These are phyloP conservation scores for Leguminivora glycinivorella DNA, from an alignment of 1,140 invertebrate species.

Conservation along the genomic window DNA sequence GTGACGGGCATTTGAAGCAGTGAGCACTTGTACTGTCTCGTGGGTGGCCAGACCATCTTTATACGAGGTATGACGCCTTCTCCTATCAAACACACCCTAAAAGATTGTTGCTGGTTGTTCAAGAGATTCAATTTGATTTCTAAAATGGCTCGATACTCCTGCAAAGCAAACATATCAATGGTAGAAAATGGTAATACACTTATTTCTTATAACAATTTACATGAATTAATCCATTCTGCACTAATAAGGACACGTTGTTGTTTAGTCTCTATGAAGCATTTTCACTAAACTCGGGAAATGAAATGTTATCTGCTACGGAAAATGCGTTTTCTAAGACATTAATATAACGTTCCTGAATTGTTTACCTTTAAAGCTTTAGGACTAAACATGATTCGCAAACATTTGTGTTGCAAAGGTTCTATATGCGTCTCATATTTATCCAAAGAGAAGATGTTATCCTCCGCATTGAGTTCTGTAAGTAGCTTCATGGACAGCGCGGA, in stretches of 20 bases:
- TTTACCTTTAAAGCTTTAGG: conserved; percentile 64
- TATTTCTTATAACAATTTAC: neutral
- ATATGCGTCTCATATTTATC: conserved; percentile 68
- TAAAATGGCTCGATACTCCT: conserved; percentile 68
- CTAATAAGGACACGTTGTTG: too few species aligned
- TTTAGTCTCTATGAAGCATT: too few species aligned
- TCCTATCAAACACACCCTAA: conserved; percentile 65
- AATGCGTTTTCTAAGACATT: too few species aligned
- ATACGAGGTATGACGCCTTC: conserved; percentile 69
- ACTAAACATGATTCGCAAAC: conserved; percentile 65
- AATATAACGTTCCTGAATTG: neutral
- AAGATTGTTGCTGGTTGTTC: conserved; percentile 65
- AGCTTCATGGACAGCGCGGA: conserved; percentile 62
- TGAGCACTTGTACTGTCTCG: conserved; percentile 49
- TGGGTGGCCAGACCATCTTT: conserved; percentile 47
- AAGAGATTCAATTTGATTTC: conserved; percentile 66
- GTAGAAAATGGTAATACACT: too few species aligned
- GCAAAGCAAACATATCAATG: conserved; percentile 29
- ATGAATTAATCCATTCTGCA: too few species aligned
- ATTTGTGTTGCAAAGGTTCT: conserved; percentile 66
- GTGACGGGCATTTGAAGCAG: conserved; percentile 59
- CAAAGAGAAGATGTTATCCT: conserved; percentile 58
- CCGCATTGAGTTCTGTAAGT: conserved; percentile 59
- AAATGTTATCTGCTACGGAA: too few species aligned
- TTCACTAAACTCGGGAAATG: too few species aligned